Conservation (phyloP, 2,113 vertebrate genomes). For the Hippocampus comes region DNA sequence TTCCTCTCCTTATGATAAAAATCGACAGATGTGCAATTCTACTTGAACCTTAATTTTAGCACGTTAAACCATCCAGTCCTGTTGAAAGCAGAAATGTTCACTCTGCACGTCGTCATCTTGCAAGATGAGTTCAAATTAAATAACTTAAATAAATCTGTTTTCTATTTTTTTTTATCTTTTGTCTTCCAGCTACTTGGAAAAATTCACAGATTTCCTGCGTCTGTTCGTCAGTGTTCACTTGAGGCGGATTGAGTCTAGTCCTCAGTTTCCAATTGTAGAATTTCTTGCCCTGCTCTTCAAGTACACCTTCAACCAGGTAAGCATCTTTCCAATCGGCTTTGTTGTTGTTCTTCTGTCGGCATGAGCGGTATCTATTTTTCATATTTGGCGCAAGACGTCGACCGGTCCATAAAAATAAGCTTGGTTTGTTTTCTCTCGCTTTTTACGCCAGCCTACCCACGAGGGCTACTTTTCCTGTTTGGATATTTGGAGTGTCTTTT, state of each 20-base stretch:
- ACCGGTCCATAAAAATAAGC: neutral
- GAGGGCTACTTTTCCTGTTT: conserved; percentile 98
- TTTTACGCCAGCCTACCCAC: conserved; percentile 82
- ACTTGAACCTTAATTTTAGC: neutral
- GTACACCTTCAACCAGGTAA: conserved; percentile 98
- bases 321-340: neutral
- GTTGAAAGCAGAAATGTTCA: neutral
- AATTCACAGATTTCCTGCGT: conserved; percentile 96
- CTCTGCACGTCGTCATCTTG: neutral
- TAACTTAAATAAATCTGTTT: neutral
- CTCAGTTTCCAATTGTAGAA: conserved; percentile 94
- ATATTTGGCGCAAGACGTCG: neutral
- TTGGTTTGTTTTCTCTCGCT: conserved; percentile 5
- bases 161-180: conserved; percentile 25
- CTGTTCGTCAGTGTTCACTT: conserved; percentile 97
- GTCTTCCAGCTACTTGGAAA: conserved; percentile 88
- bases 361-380: neutral
- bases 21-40: neutral
- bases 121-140: neutral
- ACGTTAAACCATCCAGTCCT: neutral
- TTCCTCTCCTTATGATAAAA: neutral
- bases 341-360: neutral
- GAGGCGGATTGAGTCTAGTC: conserved; percentile 91
- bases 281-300: conserved; percentile 94
- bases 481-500: conserved; percentile 96